These are phyloP conservation scores for Cebidichthys violaceus DNA, from an alignment of 2,113 vertebrate genomes.

Conservation along the genomic window DNA sequence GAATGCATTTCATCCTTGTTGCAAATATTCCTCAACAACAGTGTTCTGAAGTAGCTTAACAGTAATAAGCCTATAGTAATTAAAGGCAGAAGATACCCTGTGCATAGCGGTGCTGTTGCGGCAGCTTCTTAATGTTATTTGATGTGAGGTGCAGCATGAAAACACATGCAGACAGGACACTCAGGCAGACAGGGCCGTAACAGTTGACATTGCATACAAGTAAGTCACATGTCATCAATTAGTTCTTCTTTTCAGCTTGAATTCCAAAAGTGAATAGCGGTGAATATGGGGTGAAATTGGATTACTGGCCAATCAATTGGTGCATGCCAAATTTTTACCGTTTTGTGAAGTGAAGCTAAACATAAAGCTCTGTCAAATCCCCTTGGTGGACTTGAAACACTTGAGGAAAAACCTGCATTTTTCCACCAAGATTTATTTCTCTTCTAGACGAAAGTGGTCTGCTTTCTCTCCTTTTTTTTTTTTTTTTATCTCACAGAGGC, in stretches of 20 bases:
- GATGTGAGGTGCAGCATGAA: neutral
- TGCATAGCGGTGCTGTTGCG: neutral
- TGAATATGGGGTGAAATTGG: neutral
- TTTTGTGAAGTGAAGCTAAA: neutral
- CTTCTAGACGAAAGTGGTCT: constrained; percentile 5
- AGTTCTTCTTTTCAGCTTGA: neutral
- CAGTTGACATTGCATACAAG: neutral
- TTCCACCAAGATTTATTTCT: constrained; percentile 21
- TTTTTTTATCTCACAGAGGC: neutral
- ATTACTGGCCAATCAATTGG: neutral
- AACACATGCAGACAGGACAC: neutral
- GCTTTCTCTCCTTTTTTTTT: neutral
- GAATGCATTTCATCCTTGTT: neutral
- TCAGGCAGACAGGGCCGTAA: neutral
- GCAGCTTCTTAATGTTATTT: neutral
- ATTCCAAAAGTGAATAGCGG: neutral
- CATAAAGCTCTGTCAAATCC: neutral
- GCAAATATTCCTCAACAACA: too few relatives aligned
- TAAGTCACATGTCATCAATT: constrained; percentile 1
- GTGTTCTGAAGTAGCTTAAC: too few relatives aligned
- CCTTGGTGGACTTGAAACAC: constrained; percentile 19
- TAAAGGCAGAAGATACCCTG: neutral
- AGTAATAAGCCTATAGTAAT: neutral
- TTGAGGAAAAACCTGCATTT: constrained; percentile 14
- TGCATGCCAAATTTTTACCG: neutral